A percentile compares a stretch with the other conserved stretches of the same genome.
phyloP scores from a whole-genome alignment of 37 sponge, comb jelly and placozoan genomes.

The Mnemiopsis leidyi region DNA sequence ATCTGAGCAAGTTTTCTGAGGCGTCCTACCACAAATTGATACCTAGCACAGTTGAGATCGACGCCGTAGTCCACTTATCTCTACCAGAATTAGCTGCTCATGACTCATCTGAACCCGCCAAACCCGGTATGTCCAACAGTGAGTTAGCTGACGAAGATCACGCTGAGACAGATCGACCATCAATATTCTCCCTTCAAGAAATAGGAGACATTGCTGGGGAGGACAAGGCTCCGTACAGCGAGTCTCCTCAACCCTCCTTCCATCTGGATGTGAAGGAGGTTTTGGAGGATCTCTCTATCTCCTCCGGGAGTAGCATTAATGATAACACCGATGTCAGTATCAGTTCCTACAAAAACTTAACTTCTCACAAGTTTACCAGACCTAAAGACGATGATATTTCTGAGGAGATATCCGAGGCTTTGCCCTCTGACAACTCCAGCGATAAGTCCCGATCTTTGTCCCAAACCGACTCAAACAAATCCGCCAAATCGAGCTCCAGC shows the following conservation, averaged over 20 bases:
- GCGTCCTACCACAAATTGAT: slow-evolving; percentile 13
- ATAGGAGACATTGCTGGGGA: neutral
- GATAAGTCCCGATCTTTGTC: neutral
- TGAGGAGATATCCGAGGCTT: neutral
- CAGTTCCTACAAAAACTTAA: slow-evolving; percentile 26
- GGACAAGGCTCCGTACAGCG: neutral
- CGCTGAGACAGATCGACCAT: neutral
- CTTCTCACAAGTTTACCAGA: neutral
- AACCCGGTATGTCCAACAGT: neutral
- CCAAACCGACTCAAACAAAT: neutral
- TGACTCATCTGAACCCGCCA: neutral
- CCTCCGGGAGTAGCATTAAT: slow-evolving; percentile 49
- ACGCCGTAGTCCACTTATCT: neutral
- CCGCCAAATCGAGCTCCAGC: neutral
- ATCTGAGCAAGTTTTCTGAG: slow-evolving; percentile 32
- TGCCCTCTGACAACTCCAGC: neutral
- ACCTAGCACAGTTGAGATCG: neutral
- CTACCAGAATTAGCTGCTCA: neutral
- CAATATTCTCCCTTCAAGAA: slow-evolving; percentile 30
- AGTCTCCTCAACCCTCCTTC: slow-evolving; percentile 39
- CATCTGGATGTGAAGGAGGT: slow-evolving; percentile 34
- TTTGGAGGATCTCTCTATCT: slow-evolving; percentile 54
- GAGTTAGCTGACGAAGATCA: neutral
- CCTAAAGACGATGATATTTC: neutral
- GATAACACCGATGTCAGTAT: slow-evolving; percentile 60